Conservation (phyloP, 2,888 invertebrate species). For the Pseudeuparius sepicola region DNA sequence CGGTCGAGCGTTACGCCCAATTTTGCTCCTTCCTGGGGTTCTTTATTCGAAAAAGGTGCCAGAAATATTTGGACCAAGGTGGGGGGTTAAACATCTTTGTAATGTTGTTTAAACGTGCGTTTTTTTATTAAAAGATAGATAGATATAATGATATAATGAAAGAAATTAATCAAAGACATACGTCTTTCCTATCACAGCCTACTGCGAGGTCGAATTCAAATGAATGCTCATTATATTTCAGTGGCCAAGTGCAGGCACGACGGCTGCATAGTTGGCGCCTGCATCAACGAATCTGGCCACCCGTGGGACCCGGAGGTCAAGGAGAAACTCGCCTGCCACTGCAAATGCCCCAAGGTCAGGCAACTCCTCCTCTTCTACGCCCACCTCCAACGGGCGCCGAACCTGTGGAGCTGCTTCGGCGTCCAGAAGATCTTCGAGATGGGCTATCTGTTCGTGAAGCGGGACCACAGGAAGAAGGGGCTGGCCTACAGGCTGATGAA, state of each 20-base stretch:
- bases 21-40: too few relatives aligned
- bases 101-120: too few relatives aligned
- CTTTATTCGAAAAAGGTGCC: too few relatives aligned
- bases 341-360: constrained; percentile 37
- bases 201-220: too few relatives aligned
- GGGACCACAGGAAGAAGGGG: constrained; percentile 42
- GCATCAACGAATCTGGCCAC: constrained; percentile 40
- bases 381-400: constrained; percentile 41
- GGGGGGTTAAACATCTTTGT: too few relatives aligned
- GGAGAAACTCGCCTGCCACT: constrained; percentile 44
- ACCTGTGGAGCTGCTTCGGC: constrained; percentile 40
- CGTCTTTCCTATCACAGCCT: too few relatives aligned
- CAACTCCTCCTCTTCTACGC: constrained; percentile 44
- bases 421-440: constrained; percentile 45
- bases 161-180: too few relatives aligned
- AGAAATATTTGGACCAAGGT: too few relatives aligned
- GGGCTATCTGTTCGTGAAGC: constrained; percentile 41
- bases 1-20: too few relatives aligned
- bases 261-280: constrained; percentile 39
- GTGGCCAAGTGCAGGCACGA: constrained; percentile 36
- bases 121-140: too few relatives aligned
- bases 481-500: constrained; percentile 40
- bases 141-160: too few relatives aligned
- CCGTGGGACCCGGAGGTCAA: constrained; percentile 45
- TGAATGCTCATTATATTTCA: constrained; percentile 10